Conservation (phyloP, 1,140 invertebrate genomes). For the Radopholus similis region DNA sequence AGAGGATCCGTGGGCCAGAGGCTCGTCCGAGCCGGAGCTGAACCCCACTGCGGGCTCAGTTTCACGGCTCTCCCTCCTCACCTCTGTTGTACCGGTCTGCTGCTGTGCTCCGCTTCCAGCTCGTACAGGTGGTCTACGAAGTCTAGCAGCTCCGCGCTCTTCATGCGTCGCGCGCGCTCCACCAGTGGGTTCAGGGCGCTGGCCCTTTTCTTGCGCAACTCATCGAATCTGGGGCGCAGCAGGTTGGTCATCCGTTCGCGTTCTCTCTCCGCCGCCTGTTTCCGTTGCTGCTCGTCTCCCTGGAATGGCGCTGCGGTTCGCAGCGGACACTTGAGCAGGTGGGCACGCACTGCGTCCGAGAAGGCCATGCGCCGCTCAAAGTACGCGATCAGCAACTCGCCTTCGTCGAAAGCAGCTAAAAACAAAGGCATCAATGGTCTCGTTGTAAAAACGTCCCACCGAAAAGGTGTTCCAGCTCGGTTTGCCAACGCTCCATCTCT, state of each 20-base stretch:
- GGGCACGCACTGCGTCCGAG: slow-evolving; percentile 14
- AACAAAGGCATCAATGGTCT: too few species aligned
- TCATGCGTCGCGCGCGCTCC: slow-evolving; percentile 26
- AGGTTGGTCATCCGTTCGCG: slow-evolving; percentile 19
- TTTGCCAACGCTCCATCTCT: slow-evolving; percentile 30
- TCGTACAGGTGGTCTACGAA: slow-evolving; percentile 42
- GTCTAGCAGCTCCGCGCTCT: slow-evolving; percentile 27
- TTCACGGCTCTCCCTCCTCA: background rate
- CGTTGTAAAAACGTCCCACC: too few species aligned
- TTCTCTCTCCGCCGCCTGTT: background rate
- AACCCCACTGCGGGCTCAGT: background rate
- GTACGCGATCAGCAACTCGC: slow-evolving; percentile 23
- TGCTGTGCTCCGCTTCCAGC: slow-evolving; percentile 11
- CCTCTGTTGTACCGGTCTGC: background rate
- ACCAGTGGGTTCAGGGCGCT: slow-evolving; percentile 23
- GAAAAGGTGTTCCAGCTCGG: slow-evolving; percentile 29
- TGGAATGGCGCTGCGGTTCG: background rate
- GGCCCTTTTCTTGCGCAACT: slow-evolving; percentile 19
- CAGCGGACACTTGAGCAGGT: background rate
- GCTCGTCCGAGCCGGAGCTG: background rate
- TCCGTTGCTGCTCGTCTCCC: background rate
- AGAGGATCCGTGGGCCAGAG: background rate
- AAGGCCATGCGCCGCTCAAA: slow-evolving; percentile 40
- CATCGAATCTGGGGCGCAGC: slow-evolving; percentile 13
- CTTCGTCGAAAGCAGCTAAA: slow-evolving; percentile 20